These are phyloP conservation scores for Pyrochroa serraticornis DNA, from an alignment of 2,888 invertebrate genomes.

Conservation along the genomic window DNA sequence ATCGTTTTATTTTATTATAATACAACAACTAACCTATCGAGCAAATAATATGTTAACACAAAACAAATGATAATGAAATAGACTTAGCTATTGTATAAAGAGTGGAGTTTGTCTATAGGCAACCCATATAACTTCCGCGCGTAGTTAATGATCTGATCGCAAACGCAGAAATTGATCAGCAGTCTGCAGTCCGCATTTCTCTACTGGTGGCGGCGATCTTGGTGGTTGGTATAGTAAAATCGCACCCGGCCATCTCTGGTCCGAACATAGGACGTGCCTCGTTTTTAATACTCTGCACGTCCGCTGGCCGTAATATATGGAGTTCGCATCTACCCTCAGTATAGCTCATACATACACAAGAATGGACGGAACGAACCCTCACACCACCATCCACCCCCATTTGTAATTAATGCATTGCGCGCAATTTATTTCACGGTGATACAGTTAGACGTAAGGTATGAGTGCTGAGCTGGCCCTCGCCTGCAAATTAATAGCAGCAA, in stretches of 20 bases:
- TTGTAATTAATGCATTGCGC: constrained; percentile 55
- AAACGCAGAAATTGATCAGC: too few species aligned
- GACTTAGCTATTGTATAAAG: too few species aligned
- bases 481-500: constrained; percentile 58
- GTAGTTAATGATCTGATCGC: too few species aligned
- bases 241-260: constrained; percentile 30
- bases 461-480: constrained; percentile 41
- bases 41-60: too few species aligned
- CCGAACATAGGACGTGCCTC: constrained; percentile 61
- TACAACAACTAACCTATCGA: too few species aligned
- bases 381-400: constrained; percentile 21
- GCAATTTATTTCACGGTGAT: constrained; percentile 55
- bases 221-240: constrained; percentile 23
- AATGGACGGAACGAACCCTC: constrained; percentile 38
- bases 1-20: too few species aligned
- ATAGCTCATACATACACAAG: constrained; percentile 49
- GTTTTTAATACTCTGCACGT: constrained; percentile 55
- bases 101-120: too few species aligned
- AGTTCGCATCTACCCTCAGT: constrained; percentile 36
- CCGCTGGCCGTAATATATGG: constrained; percentile 47
- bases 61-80: too few species aligned
- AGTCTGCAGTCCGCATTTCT: too few species aligned
- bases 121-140: too few species aligned
- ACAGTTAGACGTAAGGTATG: constrained; percentile 52
- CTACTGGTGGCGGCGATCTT: constrained; percentile 3